Percentiles rank a stretch among this genome's conserved stretches.
Conservation (phyloP, 1,140 invertebrate genomes). For the Trissolcus basalis region DNA sequence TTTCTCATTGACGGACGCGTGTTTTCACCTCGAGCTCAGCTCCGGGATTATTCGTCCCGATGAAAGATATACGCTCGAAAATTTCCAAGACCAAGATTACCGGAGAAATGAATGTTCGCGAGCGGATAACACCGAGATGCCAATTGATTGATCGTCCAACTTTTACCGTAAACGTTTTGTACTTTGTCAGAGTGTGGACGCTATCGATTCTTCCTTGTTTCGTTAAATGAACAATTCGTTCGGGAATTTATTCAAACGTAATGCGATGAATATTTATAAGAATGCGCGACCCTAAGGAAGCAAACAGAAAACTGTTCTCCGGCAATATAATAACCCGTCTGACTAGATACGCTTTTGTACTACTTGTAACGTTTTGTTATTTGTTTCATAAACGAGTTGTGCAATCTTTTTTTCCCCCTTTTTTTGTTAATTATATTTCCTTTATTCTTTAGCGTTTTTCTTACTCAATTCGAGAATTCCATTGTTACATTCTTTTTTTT, state of each 20-base stretch:
- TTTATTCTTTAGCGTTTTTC: too few species aligned
- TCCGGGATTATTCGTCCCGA: not conserved
- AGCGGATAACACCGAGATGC: not conserved
- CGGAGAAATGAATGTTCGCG: constrained; percentile 25
- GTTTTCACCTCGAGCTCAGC: too few species aligned
- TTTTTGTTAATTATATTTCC: too few species aligned
- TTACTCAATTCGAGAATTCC: too few species aligned
- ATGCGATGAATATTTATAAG: constrained; percentile 24
- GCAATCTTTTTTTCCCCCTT: too few species aligned
- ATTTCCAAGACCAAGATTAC: constrained; percentile 20
- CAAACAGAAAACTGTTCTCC: not conserved
- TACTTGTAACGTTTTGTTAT: too few species aligned
- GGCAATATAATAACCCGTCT: not conserved
- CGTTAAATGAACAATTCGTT: constrained; percentile 24
- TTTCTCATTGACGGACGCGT: too few species aligned
- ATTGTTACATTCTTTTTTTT: too few species aligned
- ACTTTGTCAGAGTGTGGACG: not conserved
- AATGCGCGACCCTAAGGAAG: not conserved
- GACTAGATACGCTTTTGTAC: too few species aligned
- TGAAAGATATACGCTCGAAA: not conserved
- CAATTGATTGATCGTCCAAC: constrained; percentile 30
- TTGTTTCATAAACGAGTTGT: too few species aligned
- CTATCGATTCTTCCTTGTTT: constrained; percentile 11
- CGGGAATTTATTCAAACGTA: constrained; percentile 12
- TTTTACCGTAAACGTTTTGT: not conserved